Evolutionary conservation across 2,888 invertebrate genomes (phyloP).

Genomic region (Malachius bipustulatus): DNA sequence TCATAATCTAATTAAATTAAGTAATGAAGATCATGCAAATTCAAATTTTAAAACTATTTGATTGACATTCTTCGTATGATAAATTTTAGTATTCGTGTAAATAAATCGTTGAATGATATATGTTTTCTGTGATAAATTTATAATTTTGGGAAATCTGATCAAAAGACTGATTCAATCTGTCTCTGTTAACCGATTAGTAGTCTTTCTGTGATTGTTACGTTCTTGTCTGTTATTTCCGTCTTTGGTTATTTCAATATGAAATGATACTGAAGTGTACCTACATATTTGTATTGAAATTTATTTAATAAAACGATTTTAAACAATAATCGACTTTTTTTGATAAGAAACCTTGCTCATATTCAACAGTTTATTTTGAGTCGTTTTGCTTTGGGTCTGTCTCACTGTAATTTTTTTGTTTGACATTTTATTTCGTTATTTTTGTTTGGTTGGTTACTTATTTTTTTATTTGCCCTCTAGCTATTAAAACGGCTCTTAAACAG

Average conservation of each 20-base stretch:
- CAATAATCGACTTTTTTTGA: constrained; percentile 28
- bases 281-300: constrained; percentile 20
- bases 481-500: constrained; percentile 83
- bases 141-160: too few relatives aligned
- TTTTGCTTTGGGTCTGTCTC: constrained; percentile 32
- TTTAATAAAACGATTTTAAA: constrained; percentile 21
- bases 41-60: too few relatives aligned
- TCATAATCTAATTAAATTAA: too few relatives aligned
- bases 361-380: constrained; percentile 26
- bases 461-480: constrained; percentile 45
- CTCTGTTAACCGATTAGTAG: too few relatives aligned
- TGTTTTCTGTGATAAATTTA: too few relatives aligned
- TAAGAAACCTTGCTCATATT: constrained; percentile 29
- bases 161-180: too few relatives aligned
- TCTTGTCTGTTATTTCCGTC: too few relatives aligned
- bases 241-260: too few relatives aligned
- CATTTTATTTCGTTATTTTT: constrained; percentile 10
- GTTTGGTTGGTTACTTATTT: constrained; percentile 7
- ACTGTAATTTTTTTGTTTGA: constrained; percentile 13
- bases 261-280: too few relatives aligned
- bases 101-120: constrained; percentile 23
- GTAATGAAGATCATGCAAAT: too few relatives aligned
- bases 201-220: too few relatives aligned
- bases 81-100: constrained; percentile 24
- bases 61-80: too few relatives aligned